phyloP scores from a whole-genome alignment of 2,797 vertebrate species.

The Setipinna tenuifilis region DNA sequence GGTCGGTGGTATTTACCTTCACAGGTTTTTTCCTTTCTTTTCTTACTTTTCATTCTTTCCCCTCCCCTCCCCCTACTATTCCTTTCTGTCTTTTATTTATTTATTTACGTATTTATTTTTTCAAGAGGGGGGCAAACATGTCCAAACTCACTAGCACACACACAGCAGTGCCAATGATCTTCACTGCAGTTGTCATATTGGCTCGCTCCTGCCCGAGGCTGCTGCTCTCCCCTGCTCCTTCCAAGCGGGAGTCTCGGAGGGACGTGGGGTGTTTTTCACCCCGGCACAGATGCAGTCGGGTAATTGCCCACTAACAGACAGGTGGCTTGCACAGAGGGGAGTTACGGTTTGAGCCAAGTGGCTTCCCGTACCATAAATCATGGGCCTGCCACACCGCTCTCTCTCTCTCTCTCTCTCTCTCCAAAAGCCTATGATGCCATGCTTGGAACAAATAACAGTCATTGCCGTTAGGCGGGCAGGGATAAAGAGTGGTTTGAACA shows the following conservation, averaged over 20 bases:
- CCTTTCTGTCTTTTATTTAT: no score
- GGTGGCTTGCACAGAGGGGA: slow-evolving; percentile 44
- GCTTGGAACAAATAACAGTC: slow-evolving; percentile 31
- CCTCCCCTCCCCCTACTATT: no score
- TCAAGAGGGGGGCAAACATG: neutral
- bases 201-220: neutral
- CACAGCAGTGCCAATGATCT: neutral
- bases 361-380: slow-evolving; percentile 49
- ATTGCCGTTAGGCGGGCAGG: slow-evolving; percentile 27
- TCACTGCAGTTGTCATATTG: neutral
- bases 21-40: neutral
- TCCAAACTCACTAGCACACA: neutral
- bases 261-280: slow-evolving; percentile 37
- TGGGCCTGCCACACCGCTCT: slow-evolving; percentile 30
- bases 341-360: slow-evolving; percentile 46
- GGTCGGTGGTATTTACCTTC: neutral
- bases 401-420: no score
- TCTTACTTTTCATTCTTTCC: neutral
- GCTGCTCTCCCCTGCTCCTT: neutral
- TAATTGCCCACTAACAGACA: slow-evolving; percentile 52
- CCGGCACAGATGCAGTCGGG: slow-evolving; percentile 41
- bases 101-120: neutral
- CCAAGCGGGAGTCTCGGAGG: neutral
- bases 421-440: slow-evolving; percentile 22
- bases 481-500: slow-evolving; percentile 25